These are phyloP conservation scores for Atherinomorus stipes DNA, from an alignment of 2,113 vertebrate species.

Conservation along the genomic window DNA sequence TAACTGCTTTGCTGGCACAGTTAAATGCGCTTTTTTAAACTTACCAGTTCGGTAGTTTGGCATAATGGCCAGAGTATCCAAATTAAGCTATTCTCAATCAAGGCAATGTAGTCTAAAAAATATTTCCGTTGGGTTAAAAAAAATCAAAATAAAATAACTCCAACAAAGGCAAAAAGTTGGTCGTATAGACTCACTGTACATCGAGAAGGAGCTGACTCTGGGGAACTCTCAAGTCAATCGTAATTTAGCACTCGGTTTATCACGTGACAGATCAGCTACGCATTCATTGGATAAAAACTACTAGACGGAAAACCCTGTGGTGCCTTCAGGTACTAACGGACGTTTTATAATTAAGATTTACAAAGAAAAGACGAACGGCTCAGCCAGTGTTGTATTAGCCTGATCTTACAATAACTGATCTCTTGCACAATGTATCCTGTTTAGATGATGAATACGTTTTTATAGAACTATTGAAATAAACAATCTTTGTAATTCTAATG, in stretches of 20 bases:
- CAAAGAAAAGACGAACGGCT: not conserved
- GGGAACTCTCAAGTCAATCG: constrained; percentile 59
- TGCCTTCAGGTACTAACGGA: constrained; percentile 13
- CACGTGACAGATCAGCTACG: constrained; percentile 42
- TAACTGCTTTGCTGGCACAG: constrained; percentile 59
- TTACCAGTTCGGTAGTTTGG: constrained; percentile 67
- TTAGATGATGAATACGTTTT: not conserved
- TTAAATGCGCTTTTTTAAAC: constrained; percentile 34
- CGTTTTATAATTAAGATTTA: not conserved
- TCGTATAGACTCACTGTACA: constrained; percentile 48
- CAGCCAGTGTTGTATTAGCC: not conserved
- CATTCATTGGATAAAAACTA: constrained; percentile 49
- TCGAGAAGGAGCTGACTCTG: constrained; percentile 38
- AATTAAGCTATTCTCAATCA: not conserved
- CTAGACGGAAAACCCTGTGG: constrained; percentile 9
- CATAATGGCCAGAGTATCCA: constrained; percentile 55
- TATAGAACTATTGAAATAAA: not conserved
- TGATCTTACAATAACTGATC: not conserved
- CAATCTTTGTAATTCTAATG: not conserved
- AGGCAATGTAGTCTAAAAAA: not conserved
- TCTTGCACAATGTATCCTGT: not conserved
- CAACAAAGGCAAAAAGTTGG: constrained; percentile 8
- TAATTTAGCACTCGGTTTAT: constrained; percentile 59
- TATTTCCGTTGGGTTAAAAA: constrained; percentile 3
- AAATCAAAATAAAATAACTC: not conserved